Evolutionary conservation across 2,113 vertebrate genomes (phyloP), one percentile per base, ranked within the genome.

Genomic region (Peromyscus polionotus): DNA sequence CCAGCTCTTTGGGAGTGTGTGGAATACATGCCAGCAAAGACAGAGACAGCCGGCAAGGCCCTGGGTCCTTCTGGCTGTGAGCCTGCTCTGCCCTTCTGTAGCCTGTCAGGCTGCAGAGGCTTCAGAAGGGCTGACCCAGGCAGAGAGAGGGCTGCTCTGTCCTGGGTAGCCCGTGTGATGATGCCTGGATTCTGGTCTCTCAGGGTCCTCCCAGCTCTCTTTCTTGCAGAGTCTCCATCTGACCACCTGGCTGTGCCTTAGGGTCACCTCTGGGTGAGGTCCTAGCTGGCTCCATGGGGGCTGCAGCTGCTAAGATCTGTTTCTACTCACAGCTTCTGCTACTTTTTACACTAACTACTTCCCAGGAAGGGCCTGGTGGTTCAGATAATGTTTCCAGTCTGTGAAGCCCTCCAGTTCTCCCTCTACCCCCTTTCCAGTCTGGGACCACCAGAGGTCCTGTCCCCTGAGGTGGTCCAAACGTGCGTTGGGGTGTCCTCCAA

Each of bases 331-430:
- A 45, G 81, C 93, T 98, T 94, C 98, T 97, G 98, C 98, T 98
- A 95, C 97, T 98, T 98, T 98, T 97, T 97, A 98, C 94, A 98
- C 97, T 96, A 98, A 98, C 97, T 96, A 94, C 97, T 98, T 98
- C 97, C 97, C 98, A 91, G 95, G 97, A 95, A 86, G 91, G 97
- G 95, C 93, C 77, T 12, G 17, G 83, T n/a, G 91, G 77, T 45
- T 11, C 3, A 95, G 98, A 95, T 97, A 97, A 95, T 84, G 95
- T 98, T 96, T 98, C 97, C 97, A 1, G 1, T 48, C 68, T 48
- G 51, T 1, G 2, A 45, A 14, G 33, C 20, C 67, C 19, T 10
- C 59, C 12, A 5, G 36, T 70, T 9, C 45, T 75, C 51, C 31
- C 26, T 7, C 20, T 65, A 19, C 10, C 19, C 4, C 20, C 45